Conservation (phyloP, 2,113 vertebrate species). For the Poicephalus gulielmi region DNA sequence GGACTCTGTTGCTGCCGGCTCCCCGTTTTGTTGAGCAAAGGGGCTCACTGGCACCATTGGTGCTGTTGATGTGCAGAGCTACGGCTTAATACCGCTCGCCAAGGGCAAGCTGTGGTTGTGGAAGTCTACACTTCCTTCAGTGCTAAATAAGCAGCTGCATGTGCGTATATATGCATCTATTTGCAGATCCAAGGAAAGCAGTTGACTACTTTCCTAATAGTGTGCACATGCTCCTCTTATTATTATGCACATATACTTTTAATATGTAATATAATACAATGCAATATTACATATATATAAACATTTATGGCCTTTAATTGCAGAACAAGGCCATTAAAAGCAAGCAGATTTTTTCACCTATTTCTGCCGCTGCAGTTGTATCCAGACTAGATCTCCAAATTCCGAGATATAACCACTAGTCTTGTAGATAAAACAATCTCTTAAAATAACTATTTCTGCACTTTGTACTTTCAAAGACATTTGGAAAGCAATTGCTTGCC, state of each 20-base stretch:
- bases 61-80: background rate
- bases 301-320: background rate
- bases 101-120: background rate
- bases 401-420: background rate
- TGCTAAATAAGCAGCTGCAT: background rate
- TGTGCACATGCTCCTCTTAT: background rate
- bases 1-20: rapidly evolving
- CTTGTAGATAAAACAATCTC: background rate
- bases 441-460: background rate
- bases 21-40: background rate
- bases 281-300: background rate
- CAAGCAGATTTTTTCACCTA: background rate
- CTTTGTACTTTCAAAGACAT: background rate
- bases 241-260: background rate
- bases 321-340: background rate
- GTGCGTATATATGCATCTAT: background rate
- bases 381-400: background rate
- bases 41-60: rapidly evolving
- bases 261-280: background rate
- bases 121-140: background rate
- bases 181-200: background rate
- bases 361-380: background rate
- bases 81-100: background rate
- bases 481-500: background rate
- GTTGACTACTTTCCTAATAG: background rate